Conservation (phyloP, 2,113 vertebrate species). For the Mugil cephalus region DNA sequence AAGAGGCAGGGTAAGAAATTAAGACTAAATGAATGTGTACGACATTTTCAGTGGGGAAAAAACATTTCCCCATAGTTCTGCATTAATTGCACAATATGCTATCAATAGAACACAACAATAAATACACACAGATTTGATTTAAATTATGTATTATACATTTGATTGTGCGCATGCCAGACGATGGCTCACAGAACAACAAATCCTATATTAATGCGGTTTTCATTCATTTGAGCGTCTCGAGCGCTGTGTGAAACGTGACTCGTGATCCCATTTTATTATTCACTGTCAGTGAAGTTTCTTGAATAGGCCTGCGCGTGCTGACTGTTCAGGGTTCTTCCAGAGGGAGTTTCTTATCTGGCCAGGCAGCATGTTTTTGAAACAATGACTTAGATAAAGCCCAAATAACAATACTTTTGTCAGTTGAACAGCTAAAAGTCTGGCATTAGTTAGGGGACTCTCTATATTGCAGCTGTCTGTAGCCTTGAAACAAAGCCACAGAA, state of each 20-base stretch:
- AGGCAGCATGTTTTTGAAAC: constrained; percentile 76
- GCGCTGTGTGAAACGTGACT: constrained; percentile 46
- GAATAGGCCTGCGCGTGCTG: constrained; percentile 56
- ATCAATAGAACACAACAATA: constrained; percentile 16
- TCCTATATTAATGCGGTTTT: constrained; percentile 30
- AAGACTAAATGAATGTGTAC: constrained; percentile 21
- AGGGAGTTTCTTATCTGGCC: constrained; percentile 72
- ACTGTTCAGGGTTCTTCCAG: constrained; percentile 62
- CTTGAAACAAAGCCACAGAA: constrained; percentile 42
- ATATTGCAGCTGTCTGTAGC: constrained; percentile 50
- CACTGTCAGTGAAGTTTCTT: constrained; percentile 48
- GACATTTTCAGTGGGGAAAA: background rate
- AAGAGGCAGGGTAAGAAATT: constrained; percentile 29
- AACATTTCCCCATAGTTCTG: constrained; percentile 2
- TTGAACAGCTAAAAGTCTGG: constrained; percentile 67
- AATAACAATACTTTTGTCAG: constrained; percentile 72
- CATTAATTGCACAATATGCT: constrained; percentile 17
- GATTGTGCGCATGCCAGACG: constrained; percentile 7
- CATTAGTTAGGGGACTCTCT: constrained; percentile 63
- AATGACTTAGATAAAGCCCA: constrained; percentile 74
- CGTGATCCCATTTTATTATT: constrained; percentile 59
- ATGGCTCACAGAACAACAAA: constrained; percentile 18
- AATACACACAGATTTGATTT: constrained; percentile 3
- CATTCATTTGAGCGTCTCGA: constrained; percentile 19
- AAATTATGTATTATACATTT: constrained; percentile 2